Base-by-base conservation (phyloP, 2,888 invertebrate genomes). In the Drosophila testacea region DNA sequence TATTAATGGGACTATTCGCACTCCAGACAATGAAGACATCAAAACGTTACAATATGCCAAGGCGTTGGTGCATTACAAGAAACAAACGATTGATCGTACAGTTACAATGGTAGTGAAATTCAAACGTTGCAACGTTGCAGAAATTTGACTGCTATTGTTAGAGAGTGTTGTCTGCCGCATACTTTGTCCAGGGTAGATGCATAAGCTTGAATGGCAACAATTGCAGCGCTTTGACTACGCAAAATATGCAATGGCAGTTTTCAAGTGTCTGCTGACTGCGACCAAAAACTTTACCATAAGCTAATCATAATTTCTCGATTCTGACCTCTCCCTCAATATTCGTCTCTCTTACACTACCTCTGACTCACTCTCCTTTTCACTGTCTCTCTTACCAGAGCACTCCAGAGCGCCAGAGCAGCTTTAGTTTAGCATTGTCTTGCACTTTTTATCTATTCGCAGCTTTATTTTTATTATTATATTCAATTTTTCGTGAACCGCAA, bases 381-480 rank as follows among this genome's bases (percentile, higher is more conserved):
- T 42, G 4, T 22, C 4, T 34, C 6, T 27, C 36, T 9, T 27
- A 55, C 70, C 67, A 74, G 60, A 52, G 78, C 64, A 55, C 62
- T 0, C 16, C 16, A 16, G 16, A 16, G 50, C 52, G 66, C 56
- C 47, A 27, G 46, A 39, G 66, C 27, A 73, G 83, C 67, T 75
- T 79, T 64, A 67, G 72, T 72, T 69, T 68, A 68, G 72, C 63
- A 55, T 59, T 70, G 6, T 56, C 65, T 62, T 80, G 71, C 88
- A 88, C 66, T 77, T 77, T 79, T 79, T 72, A 75, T 78, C 79
- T 65, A 66, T 64, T 50, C 48, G 16, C 55, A 65, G 72, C 72
- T 83, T 88, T 83, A 88, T 78, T 81, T 80, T 80, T 80, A 80
- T 81, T 86, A 83, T 84, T 84, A 83, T 83, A 79, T 83, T 83